Percentiles rank a stretch among this genome's conserved stretches.
These are phyloP conservation scores for Halictus quadricinctus DNA, from an alignment of 2,888 invertebrate genomes.

Conservation along the genomic window DNA sequence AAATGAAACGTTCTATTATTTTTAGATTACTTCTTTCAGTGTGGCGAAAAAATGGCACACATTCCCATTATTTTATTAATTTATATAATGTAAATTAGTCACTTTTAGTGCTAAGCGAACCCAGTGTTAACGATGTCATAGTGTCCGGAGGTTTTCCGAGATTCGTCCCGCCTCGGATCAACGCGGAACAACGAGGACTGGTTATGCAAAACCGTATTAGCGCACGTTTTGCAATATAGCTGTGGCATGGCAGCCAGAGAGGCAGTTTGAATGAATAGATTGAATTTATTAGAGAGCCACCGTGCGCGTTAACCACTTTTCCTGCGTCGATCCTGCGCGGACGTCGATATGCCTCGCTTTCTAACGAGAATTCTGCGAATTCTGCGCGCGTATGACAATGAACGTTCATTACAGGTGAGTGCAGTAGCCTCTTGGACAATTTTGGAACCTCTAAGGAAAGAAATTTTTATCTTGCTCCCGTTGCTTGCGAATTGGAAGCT, in stretches of 20 bases:
- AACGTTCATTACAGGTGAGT: background rate
- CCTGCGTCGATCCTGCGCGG: background rate
- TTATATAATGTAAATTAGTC: background rate
- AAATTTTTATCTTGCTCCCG: background rate
- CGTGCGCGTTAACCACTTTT: conserved; percentile 6
- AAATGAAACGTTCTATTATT: no score
- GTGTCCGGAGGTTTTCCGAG: conserved; percentile 1
- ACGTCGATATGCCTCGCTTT: background rate
- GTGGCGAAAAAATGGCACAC: background rate
- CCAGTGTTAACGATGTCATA: background rate
- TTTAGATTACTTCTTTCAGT: no score
- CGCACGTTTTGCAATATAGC: conserved; percentile 46
- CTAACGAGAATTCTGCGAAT: background rate
- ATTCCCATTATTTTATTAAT: background rate
- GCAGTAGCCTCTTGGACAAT: background rate
- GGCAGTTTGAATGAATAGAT: conserved; percentile 25
- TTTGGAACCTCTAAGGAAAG: background rate
- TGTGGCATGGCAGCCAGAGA: background rate
- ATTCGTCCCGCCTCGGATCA: background rate
- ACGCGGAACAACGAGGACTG: conserved; percentile 51
- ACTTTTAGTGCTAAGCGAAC: background rate
- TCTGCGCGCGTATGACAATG: background rate
- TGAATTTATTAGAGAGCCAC: conserved; percentile 36
- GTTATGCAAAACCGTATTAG: conserved; percentile 65
- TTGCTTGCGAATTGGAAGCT: background rate